Conservation (phyloP, 2,797 vertebrate genomes). For the Ptychadena robeensis region DNA sequence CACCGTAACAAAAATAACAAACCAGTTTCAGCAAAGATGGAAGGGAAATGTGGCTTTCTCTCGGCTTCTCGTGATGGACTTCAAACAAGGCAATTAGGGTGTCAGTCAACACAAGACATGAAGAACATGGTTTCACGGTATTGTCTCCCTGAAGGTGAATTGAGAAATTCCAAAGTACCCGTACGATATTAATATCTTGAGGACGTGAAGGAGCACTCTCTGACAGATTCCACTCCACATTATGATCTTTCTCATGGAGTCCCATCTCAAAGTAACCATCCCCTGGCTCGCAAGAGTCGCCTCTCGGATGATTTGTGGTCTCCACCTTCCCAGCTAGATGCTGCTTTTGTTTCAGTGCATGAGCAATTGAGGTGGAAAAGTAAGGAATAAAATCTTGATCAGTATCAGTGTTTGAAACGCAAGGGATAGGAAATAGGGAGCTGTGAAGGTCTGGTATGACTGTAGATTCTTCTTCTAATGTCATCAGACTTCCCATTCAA, state of each 20-base stretch:
- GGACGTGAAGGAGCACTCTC: constrained; percentile 65
- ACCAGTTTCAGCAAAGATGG: constrained; percentile 77
- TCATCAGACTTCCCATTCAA: constrained; percentile 67
- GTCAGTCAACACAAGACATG: constrained; percentile 85
- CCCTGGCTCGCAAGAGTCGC: constrained; percentile 70
- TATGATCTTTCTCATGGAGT: constrained; percentile 77
- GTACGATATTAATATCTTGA: constrained; percentile 72
- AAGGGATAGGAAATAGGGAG: constrained; percentile 76
- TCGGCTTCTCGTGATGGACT: constrained; percentile 73
- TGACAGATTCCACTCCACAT: constrained; percentile 72
- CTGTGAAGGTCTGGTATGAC: constrained; percentile 68
- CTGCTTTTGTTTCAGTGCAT: constrained; percentile 70
- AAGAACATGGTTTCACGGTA: constrained; percentile 75
- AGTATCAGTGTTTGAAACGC: constrained; percentile 78
- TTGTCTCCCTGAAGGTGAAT: constrained; percentile 78
- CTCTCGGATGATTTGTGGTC: background rate
- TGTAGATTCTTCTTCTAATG: constrained; percentile 69
- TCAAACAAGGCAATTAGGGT: constrained; percentile 79
- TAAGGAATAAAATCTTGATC: constrained; percentile 85
- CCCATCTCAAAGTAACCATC: constrained; percentile 98
- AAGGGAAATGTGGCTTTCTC: constrained; percentile 74
- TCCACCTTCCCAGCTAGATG: constrained; percentile 59
- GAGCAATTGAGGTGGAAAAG: constrained; percentile 80
- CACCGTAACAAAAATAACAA: constrained; percentile 78
- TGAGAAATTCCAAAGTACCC: constrained; percentile 86